Base-by-base conservation (phyloP, 2,888 invertebrate species). In the Melikaiella ostensackeni region DNA sequence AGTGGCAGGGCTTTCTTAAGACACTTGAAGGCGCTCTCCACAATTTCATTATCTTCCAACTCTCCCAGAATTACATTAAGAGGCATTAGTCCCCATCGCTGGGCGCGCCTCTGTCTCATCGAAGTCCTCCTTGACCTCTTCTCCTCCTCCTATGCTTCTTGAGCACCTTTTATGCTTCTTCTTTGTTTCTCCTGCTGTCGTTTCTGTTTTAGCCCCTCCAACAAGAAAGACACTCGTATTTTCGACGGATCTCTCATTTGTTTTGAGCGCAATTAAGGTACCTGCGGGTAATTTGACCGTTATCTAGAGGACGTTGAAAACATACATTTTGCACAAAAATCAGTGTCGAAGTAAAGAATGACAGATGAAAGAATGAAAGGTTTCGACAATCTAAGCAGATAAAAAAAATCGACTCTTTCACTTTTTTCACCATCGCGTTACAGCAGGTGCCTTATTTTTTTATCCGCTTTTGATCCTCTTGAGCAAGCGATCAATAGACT, bases 1-100 rank as follows among this genome's bases (percentile, higher is more conserved):
- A 92, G 93, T 91, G 90, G 89, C 91, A 89, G 89, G 89, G 89
- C 89, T 91, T 89, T 89, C 90, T 91, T 89, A 89, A 90, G 89
- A 89, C 89, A 88, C 89, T 90, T 86, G 89, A 90, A 88, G 89
- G 88, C 89, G 89, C 90, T 89, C 91, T 89, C 89, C 91, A 89
- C 91, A 90, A 91, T 91, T 91, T 91, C 87, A 90, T 91, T 89
- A 91, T 91, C 88, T 89, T 88, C 87, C 89, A 89, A 84, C 88
- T 90, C 84, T 90, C 90, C 83, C 91, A 89, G 85, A 90, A 88
- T 86, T 88, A 88, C 86, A 89, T 91, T 89, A 89, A 87, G 85
- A 87, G 90, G 88, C 90, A 90, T 86, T 89, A 86, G 84, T 80
- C 75, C 74, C 35, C 59, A 30, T 57, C 70, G 50, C 55, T 61